Percentiles rank a stretch among this genome's conserved stretches.
Evolutionary conservation across 2,113 vertebrate genomes (phyloP).

Genomic region (Cyprinus carpio): DNA sequence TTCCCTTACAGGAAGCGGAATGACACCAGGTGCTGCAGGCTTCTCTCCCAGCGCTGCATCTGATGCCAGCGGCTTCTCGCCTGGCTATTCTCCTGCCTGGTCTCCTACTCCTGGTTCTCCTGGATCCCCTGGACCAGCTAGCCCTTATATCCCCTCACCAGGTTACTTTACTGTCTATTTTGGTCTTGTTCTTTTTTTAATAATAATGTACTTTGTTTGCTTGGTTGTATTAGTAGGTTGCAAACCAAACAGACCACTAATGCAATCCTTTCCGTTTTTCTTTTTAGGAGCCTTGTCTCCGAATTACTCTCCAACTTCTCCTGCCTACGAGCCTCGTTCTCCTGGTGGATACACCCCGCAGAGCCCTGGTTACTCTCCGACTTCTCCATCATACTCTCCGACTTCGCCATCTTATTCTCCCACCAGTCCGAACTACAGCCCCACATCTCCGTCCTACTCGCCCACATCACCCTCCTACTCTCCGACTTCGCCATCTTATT

Average conservation of each 20-base stretch:
- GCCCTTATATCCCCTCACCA: slow-evolving; percentile 92
- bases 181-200: not conserved
- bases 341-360: slow-evolving; percentile 90
- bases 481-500: slow-evolving; percentile 82
- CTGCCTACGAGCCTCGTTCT: slow-evolving; percentile 89
- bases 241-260: not conserved
- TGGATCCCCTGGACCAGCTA: slow-evolving; percentile 87
- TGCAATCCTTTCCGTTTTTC: slow-evolving; percentile 44
- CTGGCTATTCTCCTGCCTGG: slow-evolving; percentile 90
- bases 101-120: slow-evolving; percentile 90
- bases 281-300: slow-evolving; percentile 91
- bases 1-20: slow-evolving; percentile 81
- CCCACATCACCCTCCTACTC: slow-evolving; percentile 86
- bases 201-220: not conserved
- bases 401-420: slow-evolving; percentile 89
- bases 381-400: slow-evolving; percentile 87
- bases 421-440: slow-evolving; percentile 85
- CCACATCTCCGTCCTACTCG: slow-evolving; percentile 85
- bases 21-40: slow-evolving; percentile 91
- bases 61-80: slow-evolving; percentile 90
- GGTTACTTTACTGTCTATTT: slow-evolving; percentile 67
- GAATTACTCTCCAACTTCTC: slow-evolving; percentile 90
- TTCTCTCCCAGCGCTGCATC: slow-evolving; percentile 93
- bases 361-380: slow-evolving; percentile 88
- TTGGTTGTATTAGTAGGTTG: too few relatives aligned